These are phyloP conservation scores for Porites lobata DNA, from an alignment of 92 coral and sea anemone genomes.

Conservation along the genomic window DNA sequence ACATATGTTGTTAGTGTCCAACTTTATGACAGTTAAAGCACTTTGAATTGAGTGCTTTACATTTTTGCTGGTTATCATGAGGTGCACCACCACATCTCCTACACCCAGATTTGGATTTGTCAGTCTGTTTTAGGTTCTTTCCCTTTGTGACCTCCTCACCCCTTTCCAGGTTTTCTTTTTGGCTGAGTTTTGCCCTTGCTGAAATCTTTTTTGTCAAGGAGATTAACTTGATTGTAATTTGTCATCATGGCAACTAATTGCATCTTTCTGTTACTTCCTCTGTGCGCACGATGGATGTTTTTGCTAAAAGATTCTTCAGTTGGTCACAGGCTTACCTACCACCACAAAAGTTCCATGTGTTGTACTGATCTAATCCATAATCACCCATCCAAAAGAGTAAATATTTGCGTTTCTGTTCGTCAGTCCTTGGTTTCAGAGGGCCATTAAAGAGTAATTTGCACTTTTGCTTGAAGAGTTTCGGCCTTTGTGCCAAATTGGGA, in stretches of 20 bases:
- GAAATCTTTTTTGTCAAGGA: neutral
- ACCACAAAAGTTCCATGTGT: constrained; percentile 39
- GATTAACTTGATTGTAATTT: neutral
- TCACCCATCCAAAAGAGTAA: constrained; percentile 68
- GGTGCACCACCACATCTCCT: constrained; percentile 48
- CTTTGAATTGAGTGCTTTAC: constrained; percentile 51
- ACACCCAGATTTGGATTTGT: neutral
- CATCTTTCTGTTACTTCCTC: constrained; percentile 59
- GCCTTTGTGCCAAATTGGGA: constrained; percentile 57
- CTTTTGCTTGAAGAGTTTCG: constrained; percentile 64
- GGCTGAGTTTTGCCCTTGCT: neutral
- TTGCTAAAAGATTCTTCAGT: neutral
- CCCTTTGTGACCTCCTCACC: neutral
- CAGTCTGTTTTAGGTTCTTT: neutral
- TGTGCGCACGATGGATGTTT: neutral
- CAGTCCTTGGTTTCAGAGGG: constrained; percentile 49
- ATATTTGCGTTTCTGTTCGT: constrained; percentile 58
- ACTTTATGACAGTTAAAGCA: constrained; percentile 57
- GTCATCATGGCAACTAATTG: constrained; percentile 68
- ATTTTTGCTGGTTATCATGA: constrained; percentile 30
- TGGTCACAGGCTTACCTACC: no score
- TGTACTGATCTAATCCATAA: constrained; percentile 61
- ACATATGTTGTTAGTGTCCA: constrained; percentile 58
- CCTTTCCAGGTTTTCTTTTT: neutral
- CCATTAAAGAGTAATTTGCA: constrained; percentile 68